Base-by-base conservation (phyloP, 1,140 invertebrate species). In the Venturia canescens region DNA sequence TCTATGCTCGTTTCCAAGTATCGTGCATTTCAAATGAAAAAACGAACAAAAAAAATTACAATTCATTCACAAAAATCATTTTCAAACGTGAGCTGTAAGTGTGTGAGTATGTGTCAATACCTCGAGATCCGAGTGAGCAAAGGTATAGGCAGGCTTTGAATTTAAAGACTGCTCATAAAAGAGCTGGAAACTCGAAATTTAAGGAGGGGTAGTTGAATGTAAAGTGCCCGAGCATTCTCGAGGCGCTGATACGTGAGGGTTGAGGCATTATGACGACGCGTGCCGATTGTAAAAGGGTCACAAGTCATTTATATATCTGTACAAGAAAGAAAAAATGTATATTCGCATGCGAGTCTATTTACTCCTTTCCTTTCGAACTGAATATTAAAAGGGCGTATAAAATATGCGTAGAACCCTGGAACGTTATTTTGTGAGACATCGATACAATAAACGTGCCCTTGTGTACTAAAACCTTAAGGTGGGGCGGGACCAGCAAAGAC, bases 171-270 rank as follows among this genome's bases (percentile, higher is more conserved):
- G 57, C 75, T 77, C 75, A 57, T 77, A 77, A 77, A 77, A 77
- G 44, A 75, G 67, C 53, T 21, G 34, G 57, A 29, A 78, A 67
- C 53, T 74, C 70, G 70, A 83, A 89, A 85, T 85, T 88, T 89
- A 88, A 87, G 88, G 88, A 84, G 88, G 66, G 87, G 86, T 84
- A 84, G 90, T 90, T 90, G 86, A 90, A 89, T 90, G 90, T 90
- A 89, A 86, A 88, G 87, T 86, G 86, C 84, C 81, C 85, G 50
- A 23, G 11, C 27, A 15, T 29, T 69, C 66, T 31, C 66, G 26
- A 31, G 29, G 66, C 66, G 66, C 31, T 69, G 26, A 21, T 77
- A 53, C 87, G 84, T 87, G 80, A 83, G 78, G 63, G 78, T 77
- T 31, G 13, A 23, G 29, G 85, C 85, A 87, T 90, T 89, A 87